Evolutionary conservation across 2,797 vertebrate genomes (phyloP).

Genomic region (Fringilla coelebs): DNA sequence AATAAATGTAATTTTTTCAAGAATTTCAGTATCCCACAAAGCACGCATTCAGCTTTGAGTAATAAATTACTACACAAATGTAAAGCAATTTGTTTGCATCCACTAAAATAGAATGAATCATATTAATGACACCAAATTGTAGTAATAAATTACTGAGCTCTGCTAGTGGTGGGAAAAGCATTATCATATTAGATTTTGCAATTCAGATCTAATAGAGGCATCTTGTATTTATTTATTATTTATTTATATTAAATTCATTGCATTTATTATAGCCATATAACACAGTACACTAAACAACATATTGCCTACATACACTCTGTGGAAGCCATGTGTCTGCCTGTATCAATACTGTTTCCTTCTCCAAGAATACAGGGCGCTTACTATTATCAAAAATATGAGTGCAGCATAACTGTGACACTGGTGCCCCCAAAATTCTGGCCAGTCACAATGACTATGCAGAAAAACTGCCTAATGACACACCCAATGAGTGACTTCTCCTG

Average conservation of each 20-base stretch:
- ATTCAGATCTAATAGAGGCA: not conserved
- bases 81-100: constrained; percentile 44
- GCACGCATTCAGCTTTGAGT: not conserved
- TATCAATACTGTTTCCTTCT: not conserved
- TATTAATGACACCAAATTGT: constrained; percentile 32
- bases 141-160: constrained; percentile 60
- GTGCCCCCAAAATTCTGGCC: not conserved
- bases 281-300: not conserved
- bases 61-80: constrained; percentile 6
- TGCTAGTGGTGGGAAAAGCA: constrained; percentile 9
- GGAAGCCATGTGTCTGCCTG: not conserved
- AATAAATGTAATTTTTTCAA: not conserved
- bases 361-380: not conserved
- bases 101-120: constrained; percentile 50
- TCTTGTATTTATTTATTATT: constrained; percentile 5
- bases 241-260: no score
- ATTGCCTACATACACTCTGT: not conserved
- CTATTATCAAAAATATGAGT: not conserved
- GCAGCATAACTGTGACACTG: not conserved
- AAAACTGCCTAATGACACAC: not conserved
- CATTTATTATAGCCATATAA: not conserved
- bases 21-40: not conserved
- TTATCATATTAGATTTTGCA: constrained; percentile 8
- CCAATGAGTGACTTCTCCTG: not conserved
- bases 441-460: not conserved